Percentiles rank a stretch among this genome's conserved stretches.
Evolutionary conservation across 2,888 invertebrate species (phyloP).

Genomic region (Petrolisthes cinctipes): DNA sequence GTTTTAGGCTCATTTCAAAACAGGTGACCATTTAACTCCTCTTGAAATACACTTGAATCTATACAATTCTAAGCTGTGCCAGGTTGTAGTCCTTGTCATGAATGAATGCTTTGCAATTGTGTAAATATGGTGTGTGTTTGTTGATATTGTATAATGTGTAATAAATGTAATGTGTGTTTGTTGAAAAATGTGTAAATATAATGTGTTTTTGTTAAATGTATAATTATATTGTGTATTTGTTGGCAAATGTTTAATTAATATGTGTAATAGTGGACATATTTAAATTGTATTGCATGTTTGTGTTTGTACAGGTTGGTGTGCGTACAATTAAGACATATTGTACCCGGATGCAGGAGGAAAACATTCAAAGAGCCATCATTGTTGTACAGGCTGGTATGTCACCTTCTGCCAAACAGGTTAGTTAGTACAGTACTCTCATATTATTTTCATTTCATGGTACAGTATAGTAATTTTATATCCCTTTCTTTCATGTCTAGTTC

Average conservation of each 20-base stretch:
- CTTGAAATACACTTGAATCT: too few relatives aligned
- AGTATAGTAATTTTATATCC: neutral
- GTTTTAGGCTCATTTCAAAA: neutral
- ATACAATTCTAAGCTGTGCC: too few relatives aligned
- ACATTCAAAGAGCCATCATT: slow-evolving; percentile 97
- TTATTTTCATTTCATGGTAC: neutral
- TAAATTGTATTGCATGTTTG: too few relatives aligned
- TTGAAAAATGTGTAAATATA: too few relatives aligned
- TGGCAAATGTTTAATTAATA: too few relatives aligned
- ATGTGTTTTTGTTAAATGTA: too few relatives aligned
- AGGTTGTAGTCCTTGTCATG: too few relatives aligned
- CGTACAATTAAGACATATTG: slow-evolving; percentile 92
- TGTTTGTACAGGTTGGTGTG: slow-evolving; percentile 59
- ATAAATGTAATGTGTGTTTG: neutral
- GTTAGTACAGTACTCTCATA: neutral
- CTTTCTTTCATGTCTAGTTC: neutral
- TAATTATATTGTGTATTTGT: too few relatives aligned
- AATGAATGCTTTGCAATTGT: too few relatives aligned
- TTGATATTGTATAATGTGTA: neutral
- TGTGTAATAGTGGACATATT: too few relatives aligned
- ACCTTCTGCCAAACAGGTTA: slow-evolving; percentile 90
- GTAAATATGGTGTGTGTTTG: too few relatives aligned
- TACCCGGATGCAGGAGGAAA: slow-evolving; percentile 99
- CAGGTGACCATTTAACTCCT: neutral
- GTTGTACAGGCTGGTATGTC: slow-evolving; percentile 98